Conservation (phyloP, 2,113 vertebrate genomes). For the Pterocles burchelli region DNA sequence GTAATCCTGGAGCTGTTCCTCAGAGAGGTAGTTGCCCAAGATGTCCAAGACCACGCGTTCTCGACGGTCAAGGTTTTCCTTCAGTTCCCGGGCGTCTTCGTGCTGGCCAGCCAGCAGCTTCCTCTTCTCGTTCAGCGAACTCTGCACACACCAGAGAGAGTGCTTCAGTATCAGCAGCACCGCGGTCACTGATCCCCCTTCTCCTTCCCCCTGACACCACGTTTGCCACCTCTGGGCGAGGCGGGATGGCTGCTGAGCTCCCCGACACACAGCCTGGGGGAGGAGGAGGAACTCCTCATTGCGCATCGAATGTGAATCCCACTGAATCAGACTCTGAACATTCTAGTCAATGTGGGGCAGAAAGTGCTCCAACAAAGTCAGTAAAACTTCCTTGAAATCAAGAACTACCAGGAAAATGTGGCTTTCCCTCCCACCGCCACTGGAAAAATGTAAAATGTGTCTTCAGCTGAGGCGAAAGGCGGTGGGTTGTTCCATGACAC, state of each 20-base stretch:
- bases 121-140: conserved; percentile 85
- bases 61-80: conserved; percentile 94
- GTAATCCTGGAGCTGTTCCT: conserved; percentile 86
- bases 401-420: neutral
- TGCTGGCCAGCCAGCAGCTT: conserved; percentile 89
- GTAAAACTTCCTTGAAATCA: neutral
- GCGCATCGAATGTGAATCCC: rapidly evolving
- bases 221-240: neutral
- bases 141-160: conserved; percentile 71
- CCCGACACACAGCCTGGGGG: neutral
- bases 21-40: conserved; percentile 82
- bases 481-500: neutral
- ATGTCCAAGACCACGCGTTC: conserved; percentile 86
- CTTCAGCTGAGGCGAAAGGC: neutral
- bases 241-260: neutral
- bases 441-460: neutral
- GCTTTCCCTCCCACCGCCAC: neutral
- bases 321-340: neutral
- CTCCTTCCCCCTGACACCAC: neutral
- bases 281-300: neutral
- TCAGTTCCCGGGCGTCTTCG: conserved; percentile 92
- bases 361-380: neutral
- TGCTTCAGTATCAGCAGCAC: conserved; percentile 5
- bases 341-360: neutral
- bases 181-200: neutral